phyloP scores from a whole-genome alignment of 2,113 vertebrate genomes.

The Paradoxurus hermaphroditus region DNA sequence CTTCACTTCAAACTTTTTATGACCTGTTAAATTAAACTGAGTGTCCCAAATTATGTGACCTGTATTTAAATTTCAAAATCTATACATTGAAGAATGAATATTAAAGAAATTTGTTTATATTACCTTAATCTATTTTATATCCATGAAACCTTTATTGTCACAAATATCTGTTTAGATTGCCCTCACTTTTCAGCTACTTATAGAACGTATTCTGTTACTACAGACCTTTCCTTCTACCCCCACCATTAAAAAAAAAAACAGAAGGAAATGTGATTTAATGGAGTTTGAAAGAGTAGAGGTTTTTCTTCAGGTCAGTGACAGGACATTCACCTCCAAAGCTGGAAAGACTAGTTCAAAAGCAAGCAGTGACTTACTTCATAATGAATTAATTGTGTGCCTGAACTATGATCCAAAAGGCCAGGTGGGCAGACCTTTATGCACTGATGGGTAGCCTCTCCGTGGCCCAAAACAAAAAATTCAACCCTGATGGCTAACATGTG shows the following conservation, averaged over 20 bases:
- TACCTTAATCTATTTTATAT: not conserved
- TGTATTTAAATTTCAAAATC: slow-evolving; percentile 16
- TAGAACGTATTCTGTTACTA: not conserved
- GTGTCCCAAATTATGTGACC: not conserved
- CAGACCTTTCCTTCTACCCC: not conserved
- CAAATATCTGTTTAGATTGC: not conserved
- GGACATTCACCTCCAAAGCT: slow-evolving; percentile 83
- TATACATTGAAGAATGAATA: not conserved
- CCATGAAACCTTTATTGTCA: not conserved
- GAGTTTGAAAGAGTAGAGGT: slow-evolving; percentile 80
- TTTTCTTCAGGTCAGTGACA: slow-evolving; percentile 88
- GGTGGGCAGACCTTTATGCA: slow-evolving; percentile 87
- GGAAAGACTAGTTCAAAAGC: slow-evolving; percentile 84
- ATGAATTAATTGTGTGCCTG: slow-evolving; percentile 91
- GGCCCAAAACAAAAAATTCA: slow-evolving; percentile 85
- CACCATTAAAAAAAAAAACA: slow-evolving; percentile 24
- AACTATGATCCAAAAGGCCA: slow-evolving; percentile 89
- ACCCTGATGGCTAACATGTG: slow-evolving; percentile 88
- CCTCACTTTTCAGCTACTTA: not conserved
- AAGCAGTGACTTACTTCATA: slow-evolving; percentile 85
- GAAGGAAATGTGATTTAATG: slow-evolving; percentile 82
- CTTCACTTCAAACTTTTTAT: not conserved
- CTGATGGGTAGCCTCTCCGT: slow-evolving; percentile 88
- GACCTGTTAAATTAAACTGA: not conserved
- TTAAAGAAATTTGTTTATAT: not conserved